These are phyloP conservation scores for Oncorhynchus clarkii DNA, from an alignment of 2,113 vertebrate genomes.

Conservation along the genomic window DNA sequence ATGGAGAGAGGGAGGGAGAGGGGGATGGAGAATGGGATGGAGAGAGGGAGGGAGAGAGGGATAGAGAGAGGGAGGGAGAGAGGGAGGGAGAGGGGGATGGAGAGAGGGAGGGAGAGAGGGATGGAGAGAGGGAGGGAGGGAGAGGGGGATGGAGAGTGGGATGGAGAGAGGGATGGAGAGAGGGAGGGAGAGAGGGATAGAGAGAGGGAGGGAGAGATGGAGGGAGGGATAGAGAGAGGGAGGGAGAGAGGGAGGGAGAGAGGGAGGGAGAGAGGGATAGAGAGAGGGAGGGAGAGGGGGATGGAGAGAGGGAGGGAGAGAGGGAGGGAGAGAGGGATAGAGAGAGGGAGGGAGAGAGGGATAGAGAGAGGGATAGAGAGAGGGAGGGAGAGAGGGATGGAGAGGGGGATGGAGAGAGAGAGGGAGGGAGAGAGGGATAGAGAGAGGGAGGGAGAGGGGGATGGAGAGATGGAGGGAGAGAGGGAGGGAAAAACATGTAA, in stretches of 20 bases:
- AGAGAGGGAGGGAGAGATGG: background rate
- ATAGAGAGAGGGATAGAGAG: too few species aligned
- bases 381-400: too few species aligned
- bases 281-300: too few species aligned
- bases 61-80: too few species aligned
- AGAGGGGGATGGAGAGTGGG: background rate
- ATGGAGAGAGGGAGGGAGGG: too few species aligned
- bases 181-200: too few species aligned
- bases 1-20: too few species aligned
- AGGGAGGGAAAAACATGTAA: constrained; percentile 42
- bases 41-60: too few species aligned
- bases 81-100: fast-evolving
- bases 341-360: background rate
- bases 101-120: too few species aligned
- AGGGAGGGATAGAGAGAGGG: background rate
- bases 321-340: background rate
- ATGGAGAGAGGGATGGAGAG: background rate
- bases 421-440: background rate
- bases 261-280: fast-evolving
- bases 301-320: background rate
- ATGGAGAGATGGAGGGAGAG: too few species aligned
- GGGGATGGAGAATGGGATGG: too few species aligned
- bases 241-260: background rate
- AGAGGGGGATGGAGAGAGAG: background rate
- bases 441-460: background rate